Evolutionary conservation across 2,888 invertebrate species (phyloP), one percentile per base, ranked within the genome.

Genomic region (Panopea generosa): DNA sequence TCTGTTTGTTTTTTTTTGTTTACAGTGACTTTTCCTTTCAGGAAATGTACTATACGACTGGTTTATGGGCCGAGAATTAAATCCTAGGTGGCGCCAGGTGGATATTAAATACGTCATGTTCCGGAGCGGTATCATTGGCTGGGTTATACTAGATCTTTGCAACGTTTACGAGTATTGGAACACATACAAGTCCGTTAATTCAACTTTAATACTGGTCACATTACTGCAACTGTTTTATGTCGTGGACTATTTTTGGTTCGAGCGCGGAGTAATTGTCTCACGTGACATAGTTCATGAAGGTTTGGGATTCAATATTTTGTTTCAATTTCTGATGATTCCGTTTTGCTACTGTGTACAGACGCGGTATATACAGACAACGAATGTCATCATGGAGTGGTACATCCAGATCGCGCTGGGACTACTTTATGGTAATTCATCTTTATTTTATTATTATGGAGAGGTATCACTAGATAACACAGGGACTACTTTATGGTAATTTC

Each of bases 291-390:
- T 81, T 16, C 72, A 81, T 38, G 83, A 83, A 59, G 76, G 76
- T 1, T 66, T 83, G 9, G 83, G 83, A 9, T 80, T 72, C 56
- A 83, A 83, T 26, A 67, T 77, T 18, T 22, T 75, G 22, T 47
- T 78, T 20, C 83, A 81, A 45, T 78, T 81, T 61, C 27, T 83
- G 26, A 83, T 83, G 83, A 83, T 83, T 24, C 80, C 83, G 22
- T 83, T 81, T 52, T 70, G 73, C 49, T 83, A 81, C 61, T 61
- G 67, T 68, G 76, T 73, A 26, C 83, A 83, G 49, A 78, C 83
- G 6, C 56, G 80, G 26, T 83, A 80, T 45, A 49, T 83, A 14
- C 38, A 57, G 38, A 67, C 73, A 45, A 76, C 62, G 11, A 49
- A 65, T 9, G 66, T n/a, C n/a, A n/a, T n/a, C n/a, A n/a, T n/a